Evolutionary conservation across 2,113 vertebrate species (phyloP).

Genomic region (Thalassarche chlororhynchos): DNA sequence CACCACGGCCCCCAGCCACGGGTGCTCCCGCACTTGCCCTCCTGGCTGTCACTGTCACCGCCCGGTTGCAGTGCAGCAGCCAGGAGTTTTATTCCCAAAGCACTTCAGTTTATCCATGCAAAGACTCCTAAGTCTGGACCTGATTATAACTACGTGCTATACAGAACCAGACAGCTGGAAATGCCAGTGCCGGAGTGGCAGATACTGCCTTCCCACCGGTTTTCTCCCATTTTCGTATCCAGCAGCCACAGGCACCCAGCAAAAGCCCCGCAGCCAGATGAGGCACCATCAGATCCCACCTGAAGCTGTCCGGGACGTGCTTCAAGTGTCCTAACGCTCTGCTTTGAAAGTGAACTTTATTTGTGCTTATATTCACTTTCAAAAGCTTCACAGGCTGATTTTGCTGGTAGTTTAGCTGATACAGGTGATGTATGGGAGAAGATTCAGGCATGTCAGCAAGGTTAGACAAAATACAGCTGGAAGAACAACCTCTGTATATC

Average conservation of each 20-base stretch:
- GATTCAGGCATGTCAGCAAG: rapidly evolving
- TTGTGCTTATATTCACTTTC: background rate
- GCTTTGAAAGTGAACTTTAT: background rate
- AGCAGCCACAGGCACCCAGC: rapidly evolving
- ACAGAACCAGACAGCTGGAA: background rate
- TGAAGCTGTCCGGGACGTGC: rapidly evolving
- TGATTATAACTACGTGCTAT: rapidly evolving
- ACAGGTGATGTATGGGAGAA: background rate
- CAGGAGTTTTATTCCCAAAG: background rate
- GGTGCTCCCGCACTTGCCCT: background rate
- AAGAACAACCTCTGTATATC: rapidly evolving
- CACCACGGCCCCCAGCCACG: background rate
- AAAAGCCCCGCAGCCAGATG: background rate
- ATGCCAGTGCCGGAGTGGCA: rapidly evolving
- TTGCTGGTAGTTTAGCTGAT: rapidly evolving
- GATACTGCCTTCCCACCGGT: rapidly evolving
- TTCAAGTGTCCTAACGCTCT: rapidly evolving
- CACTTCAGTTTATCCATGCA: rapidly evolving
- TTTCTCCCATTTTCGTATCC: background rate
- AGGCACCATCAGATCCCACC: background rate
- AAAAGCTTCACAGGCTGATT: background rate
- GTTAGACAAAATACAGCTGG: background rate
- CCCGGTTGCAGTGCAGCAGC: background rate
- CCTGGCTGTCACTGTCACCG: background rate
- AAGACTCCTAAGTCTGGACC: background rate